Conservation (phyloP, 2,113 vertebrate species). For the Labrus mixtus region DNA sequence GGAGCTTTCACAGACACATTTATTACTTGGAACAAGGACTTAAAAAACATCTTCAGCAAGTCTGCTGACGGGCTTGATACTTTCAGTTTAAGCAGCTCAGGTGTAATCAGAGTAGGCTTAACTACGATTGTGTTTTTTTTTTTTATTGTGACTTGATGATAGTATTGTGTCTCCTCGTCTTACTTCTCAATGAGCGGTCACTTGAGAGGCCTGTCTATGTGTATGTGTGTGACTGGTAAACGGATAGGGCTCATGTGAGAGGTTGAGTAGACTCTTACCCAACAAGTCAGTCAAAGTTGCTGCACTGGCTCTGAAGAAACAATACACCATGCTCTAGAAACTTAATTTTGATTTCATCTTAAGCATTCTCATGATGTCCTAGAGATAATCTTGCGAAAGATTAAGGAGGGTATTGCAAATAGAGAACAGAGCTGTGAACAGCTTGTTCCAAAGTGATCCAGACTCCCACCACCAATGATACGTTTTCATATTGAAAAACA, state of each 20-base stretch:
- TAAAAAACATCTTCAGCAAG: neutral
- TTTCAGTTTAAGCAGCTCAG: neutral
- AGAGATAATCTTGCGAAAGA: neutral
- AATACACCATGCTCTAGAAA: neutral
- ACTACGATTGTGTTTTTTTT: constrained; percentile 18
- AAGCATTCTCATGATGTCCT: neutral
- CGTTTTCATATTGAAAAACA: neutral
- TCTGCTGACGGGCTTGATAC: constrained; percentile 6
- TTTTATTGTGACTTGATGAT: constrained; percentile 12
- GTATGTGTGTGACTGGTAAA: constrained; percentile 43
- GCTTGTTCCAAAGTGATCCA: neutral
- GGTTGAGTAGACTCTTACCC: constrained; percentile 31
- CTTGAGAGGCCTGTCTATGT: constrained; percentile 36
- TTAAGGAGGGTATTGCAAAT: neutral
- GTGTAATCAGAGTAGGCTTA: constrained; percentile 23
- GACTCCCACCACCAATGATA: neutral
- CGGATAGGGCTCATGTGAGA: constrained; percentile 23
- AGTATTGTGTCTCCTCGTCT: constrained; percentile 48
- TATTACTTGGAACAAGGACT: too few species aligned
- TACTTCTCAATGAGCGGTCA: constrained; percentile 64
- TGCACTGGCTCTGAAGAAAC: constrained; percentile 10
- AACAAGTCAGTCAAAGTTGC: constrained; percentile 32
- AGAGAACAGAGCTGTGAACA: neutral
- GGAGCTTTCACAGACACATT: too few species aligned
- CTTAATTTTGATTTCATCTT: neutral